Percentiles rank a stretch among this genome's conserved stretches.
phyloP scores from a whole-genome alignment of 2,797 vertebrate genomes.

The Leptatherina wallacei region DNA sequence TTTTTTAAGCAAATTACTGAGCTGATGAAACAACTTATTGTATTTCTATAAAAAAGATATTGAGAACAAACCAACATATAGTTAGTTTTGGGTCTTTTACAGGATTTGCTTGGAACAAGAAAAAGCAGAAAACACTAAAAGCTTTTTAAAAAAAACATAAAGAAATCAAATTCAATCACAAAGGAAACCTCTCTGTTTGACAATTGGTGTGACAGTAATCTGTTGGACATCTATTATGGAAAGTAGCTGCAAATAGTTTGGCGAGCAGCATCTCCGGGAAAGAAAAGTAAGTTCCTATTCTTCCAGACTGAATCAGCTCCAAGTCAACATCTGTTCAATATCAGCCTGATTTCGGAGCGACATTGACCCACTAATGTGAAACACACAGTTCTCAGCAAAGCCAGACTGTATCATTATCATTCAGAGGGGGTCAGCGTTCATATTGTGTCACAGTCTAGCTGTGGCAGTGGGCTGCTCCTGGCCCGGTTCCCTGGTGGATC shows the following conservation, averaged over 20 bases:
- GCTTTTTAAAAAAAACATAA: not conserved
- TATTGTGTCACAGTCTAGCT: slow-evolving; percentile 54
- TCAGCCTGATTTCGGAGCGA: slow-evolving; percentile 62
- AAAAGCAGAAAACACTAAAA: not conserved
- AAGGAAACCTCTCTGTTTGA: slow-evolving; percentile 10
- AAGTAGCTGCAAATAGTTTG: slow-evolving; percentile 48
- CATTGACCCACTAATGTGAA: slow-evolving; percentile 64
- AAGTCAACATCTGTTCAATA: slow-evolving; percentile 76
- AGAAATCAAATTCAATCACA: not conserved
- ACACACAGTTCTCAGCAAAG: slow-evolving; percentile 54
- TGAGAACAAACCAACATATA: not conserved
- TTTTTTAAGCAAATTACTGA: not conserved
- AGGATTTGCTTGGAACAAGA: not conserved
- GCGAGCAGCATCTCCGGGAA: slow-evolving; percentile 39
- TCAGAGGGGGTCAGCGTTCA: slow-evolving; percentile 50
- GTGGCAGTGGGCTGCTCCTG: slow-evolving; percentile 45
- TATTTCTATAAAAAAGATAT: not conserved
- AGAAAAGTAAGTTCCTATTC: slow-evolving; percentile 38
- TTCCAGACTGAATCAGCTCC: slow-evolving; percentile 54
- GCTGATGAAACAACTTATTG: not conserved
- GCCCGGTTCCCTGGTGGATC: slow-evolving; percentile 47
- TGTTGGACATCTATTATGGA: slow-evolving; percentile 39
- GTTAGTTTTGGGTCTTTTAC: not conserved
- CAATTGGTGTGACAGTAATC: slow-evolving; percentile 31
- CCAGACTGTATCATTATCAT: slow-evolving; percentile 61